Conservation (phyloP, 2,797 vertebrate genomes). For the Sebastes oblongus region DNA sequence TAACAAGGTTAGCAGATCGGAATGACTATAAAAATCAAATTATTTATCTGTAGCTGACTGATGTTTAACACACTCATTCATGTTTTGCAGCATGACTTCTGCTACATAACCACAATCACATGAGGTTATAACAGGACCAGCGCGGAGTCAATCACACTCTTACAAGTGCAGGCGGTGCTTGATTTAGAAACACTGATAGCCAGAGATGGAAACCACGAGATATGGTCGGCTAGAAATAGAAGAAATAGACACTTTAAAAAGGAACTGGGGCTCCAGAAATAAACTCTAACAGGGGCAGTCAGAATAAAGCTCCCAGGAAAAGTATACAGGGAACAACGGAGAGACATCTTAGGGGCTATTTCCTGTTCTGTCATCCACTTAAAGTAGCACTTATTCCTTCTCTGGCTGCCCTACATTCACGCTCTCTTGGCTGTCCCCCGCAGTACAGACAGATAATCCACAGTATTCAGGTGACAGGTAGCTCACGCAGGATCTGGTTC, state of each 20-base stretch:
- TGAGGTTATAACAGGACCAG: conserved; percentile 37
- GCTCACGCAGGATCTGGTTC: conserved; percentile 39
- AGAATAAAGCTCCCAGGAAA: conserved; percentile 51
- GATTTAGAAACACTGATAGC: conserved; percentile 63
- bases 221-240: conserved; percentile 61
- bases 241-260: conserved; percentile 62
- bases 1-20: background rate
- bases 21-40: background rate
- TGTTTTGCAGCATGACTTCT: conserved; percentile 22
- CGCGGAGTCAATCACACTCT: conserved; percentile 16
- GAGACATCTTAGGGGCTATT: conserved; percentile 62
- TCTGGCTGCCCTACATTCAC: conserved; percentile 66
- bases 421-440: conserved; percentile 22
- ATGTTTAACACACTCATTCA: background rate
- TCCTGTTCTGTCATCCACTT: conserved; percentile 63
- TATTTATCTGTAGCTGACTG: conserved; percentile 2
- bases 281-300: conserved; percentile 45
- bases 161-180: conserved; percentile 33
- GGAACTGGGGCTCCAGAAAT: conserved; percentile 63
- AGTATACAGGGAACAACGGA: conserved; percentile 38
- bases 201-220: conserved; percentile 64
- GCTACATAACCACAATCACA: conserved; percentile 58
- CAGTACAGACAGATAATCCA: conserved; percentile 60
- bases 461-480: conserved; percentile 49
- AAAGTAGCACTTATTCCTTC: conserved; percentile 47